Evolutionary conservation across 2,888 invertebrate species (phyloP).

Genomic region (Papilio gigon): DNA sequence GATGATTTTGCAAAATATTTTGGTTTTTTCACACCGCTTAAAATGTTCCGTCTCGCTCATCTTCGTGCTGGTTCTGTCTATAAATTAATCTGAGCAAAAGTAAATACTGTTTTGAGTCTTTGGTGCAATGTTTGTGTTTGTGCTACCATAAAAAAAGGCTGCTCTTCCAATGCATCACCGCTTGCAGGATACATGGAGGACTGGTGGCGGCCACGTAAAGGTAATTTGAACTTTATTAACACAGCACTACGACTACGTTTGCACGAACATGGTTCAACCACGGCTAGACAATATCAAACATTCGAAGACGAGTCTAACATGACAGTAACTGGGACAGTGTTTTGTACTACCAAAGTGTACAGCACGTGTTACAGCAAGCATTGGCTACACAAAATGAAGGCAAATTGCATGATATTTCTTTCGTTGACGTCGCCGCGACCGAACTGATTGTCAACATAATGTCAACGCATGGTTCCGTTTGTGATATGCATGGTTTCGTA

Average conservation of each 20-base stretch:
- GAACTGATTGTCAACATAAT: not conserved
- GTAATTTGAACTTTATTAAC: conserved; percentile 85
- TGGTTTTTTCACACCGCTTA: conserved; percentile 52
- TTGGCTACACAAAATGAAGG: conserved; percentile 40
- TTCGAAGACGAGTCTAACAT: not conserved
- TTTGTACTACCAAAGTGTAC: conserved; percentile 28
- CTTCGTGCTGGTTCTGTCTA: conserved; percentile 38
- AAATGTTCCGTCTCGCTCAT: conserved; percentile 51
- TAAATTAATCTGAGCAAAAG: conserved; percentile 56
- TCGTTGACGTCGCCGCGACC: conserved; percentile 4
- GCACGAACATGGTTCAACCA: conserved; percentile 34
- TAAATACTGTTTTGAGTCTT: conserved; percentile 80
- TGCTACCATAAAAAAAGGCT: conserved; percentile 83
- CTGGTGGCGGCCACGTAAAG: conserved; percentile 98
- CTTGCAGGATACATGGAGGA: conserved; percentile 99
- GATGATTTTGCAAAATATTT: conserved; percentile 48
- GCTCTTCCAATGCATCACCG: conserved; percentile 92
- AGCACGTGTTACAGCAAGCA: conserved; percentile 24
- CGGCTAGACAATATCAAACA: conserved; percentile 3
- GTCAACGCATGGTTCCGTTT: conserved; percentile 30
- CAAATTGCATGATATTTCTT: conserved; percentile 39
- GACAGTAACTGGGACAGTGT: not conserved
- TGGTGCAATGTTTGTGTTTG: conserved; percentile 82
- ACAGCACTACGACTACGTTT: conserved; percentile 52
- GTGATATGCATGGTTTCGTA: conserved; percentile 61